Conservation (phyloP, 2,888 invertebrate species). For the Limnephilus marmoratus region DNA sequence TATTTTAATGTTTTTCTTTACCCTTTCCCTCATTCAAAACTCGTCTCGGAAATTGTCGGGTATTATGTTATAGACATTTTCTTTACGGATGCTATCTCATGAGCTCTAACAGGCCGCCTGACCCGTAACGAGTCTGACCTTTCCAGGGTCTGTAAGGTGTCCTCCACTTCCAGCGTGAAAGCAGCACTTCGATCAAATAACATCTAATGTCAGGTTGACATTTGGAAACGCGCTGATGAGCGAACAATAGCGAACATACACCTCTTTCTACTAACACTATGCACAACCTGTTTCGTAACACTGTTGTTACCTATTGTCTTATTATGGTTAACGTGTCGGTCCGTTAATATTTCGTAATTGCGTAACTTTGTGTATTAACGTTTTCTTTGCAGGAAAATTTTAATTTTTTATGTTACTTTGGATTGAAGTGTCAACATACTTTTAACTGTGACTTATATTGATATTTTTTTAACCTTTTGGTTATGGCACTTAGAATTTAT, state of each 20-base stretch:
- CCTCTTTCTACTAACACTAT: background rate
- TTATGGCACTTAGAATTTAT: too few relatives aligned
- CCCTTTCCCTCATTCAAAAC: too few relatives aligned
- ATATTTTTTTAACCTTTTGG: too few relatives aligned
- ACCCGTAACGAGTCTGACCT: background rate
- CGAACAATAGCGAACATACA: slow-evolving; percentile 23
- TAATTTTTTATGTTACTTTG: background rate
- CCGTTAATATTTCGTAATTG: background rate
- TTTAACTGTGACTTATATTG: too few relatives aligned
- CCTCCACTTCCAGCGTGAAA: background rate
- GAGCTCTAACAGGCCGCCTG: background rate
- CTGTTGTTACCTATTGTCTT: background rate
- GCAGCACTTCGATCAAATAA: background rate
- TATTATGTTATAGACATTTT: background rate
- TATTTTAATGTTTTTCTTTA: too few relatives aligned
- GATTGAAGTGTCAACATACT: background rate
- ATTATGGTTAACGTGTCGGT: background rate
- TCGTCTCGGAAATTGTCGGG: background rate
- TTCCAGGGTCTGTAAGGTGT: background rate
- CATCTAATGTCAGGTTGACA: slow-evolving; percentile 34
- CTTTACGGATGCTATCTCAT: background rate
- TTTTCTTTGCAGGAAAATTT: background rate
- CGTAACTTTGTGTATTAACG: background rate
- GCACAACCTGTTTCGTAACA: background rate
- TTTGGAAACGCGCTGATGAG: slow-evolving; percentile 28